phyloP scores from a whole-genome alignment of 1,140 invertebrate genomes.

The Atopsyche davidsoni region DNA sequence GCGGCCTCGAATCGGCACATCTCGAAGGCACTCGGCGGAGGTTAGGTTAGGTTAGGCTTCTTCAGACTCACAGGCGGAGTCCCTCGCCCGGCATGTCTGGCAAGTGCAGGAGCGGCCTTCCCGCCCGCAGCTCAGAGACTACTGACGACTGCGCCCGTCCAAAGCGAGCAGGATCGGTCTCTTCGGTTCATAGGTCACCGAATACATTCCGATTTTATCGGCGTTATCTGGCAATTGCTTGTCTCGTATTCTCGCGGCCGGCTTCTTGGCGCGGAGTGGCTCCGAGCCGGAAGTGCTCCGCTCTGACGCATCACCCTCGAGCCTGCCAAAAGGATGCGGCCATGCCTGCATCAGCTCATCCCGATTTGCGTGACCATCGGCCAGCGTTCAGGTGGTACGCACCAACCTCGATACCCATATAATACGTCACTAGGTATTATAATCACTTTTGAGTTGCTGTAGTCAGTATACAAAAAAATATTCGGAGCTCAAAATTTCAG shows the following conservation, averaged over 20 bases:
- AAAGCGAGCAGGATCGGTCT: background rate
- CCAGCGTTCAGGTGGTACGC: background rate
- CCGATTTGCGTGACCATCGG: background rate
- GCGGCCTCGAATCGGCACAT: too few relatives aligned
- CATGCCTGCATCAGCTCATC: too few relatives aligned
- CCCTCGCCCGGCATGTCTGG: background rate
- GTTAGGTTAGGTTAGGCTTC: background rate
- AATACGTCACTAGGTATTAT: too few relatives aligned
- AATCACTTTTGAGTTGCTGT: too few relatives aligned
- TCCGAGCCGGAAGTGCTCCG: too few relatives aligned
- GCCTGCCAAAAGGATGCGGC: too few relatives aligned
- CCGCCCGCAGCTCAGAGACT: background rate
- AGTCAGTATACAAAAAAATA: too few relatives aligned
- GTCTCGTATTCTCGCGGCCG: background rate
- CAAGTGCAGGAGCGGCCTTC: background rate
- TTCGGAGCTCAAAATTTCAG: too few relatives aligned
- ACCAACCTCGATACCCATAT: background rate
- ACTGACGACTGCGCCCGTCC: background rate
- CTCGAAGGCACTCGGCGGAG: background rate
- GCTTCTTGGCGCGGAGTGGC: background rate
- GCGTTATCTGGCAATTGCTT: background rate
- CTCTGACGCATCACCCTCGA: too few relatives aligned
- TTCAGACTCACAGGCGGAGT: background rate
- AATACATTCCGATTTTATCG: conserved; percentile 1
- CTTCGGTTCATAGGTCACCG: background rate